These are phyloP conservation scores for Heliothis virescens DNA, from an alignment of 1,140 invertebrate species.

Conservation along the genomic window DNA sequence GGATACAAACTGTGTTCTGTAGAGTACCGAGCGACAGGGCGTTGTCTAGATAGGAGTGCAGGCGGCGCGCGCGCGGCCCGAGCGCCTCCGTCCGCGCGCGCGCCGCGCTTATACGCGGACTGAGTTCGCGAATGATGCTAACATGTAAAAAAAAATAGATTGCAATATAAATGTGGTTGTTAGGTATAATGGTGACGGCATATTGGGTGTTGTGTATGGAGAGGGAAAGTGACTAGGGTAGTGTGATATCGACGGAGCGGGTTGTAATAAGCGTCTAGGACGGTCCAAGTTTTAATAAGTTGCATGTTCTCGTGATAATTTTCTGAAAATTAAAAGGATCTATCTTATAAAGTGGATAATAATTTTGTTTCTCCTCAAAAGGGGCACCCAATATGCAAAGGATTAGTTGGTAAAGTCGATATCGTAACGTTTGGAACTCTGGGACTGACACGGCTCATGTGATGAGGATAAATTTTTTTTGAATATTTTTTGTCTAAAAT, in stretches of 20 bases:
- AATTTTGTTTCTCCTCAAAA: neutral
- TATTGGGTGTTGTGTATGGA: constrained; percentile 84
- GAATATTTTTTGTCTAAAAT: constrained; percentile 65
- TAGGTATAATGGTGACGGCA: constrained; percentile 71
- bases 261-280: constrained; percentile 22
- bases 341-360: neutral
- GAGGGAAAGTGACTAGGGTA: constrained; percentile 52
- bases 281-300: constrained; percentile 4
- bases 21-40: constrained; percentile 82
- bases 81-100: constrained; percentile 48
- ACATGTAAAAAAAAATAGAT: constrained; percentile 80
- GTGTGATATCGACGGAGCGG: constrained; percentile 23
- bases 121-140: constrained; percentile 72
- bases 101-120: constrained; percentile 61
- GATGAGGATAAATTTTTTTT: constrained; percentile 81
- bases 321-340: constrained; percentile 5
- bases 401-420: constrained; percentile 69
- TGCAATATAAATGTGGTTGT: constrained; percentile 81
- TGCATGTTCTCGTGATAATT: constrained; percentile 25
- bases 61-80: constrained; percentile 55
- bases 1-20: constrained; percentile 85
- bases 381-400: constrained; percentile 72
- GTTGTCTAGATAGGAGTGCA: constrained; percentile 82
- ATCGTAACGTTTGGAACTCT: constrained; percentile 75
- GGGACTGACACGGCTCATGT: constrained; percentile 83